A percentile compares a stretch with the other conserved stretches of the same genome.
These are phyloP conservation scores for Taenaris catops DNA, from an alignment of 2,888 invertebrate genomes.

Conservation along the genomic window DNA sequence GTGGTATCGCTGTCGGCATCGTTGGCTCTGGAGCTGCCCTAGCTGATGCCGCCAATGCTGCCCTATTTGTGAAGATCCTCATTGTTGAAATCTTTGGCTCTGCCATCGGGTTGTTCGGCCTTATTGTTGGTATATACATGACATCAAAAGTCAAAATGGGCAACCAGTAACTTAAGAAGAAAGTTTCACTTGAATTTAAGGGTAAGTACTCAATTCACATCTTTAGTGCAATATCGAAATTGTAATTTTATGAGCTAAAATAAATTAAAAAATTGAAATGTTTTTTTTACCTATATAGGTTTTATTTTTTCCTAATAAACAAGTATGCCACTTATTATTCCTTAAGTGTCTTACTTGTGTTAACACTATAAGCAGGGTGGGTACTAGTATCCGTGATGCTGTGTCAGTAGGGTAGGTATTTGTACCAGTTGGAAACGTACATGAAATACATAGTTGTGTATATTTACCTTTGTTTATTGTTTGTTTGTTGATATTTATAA, in stretches of 20 bases:
- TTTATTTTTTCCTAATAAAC: too few relatives aligned
- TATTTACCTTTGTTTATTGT: too few relatives aligned
- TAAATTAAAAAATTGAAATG: too few relatives aligned
- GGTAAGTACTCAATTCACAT: conserved; percentile 47
- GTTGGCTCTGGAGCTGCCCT: conserved; percentile 99
- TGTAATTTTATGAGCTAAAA: conserved; percentile 1
- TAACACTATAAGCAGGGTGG: too few relatives aligned
- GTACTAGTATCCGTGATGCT: too few relatives aligned
- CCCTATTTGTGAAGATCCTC: conserved; percentile 97
- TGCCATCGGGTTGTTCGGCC: conserved; percentile 98
- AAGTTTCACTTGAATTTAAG: conserved; percentile 53
- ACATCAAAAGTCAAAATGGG: conserved; percentile 91
- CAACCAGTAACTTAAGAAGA: conserved; percentile 73
- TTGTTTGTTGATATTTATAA: too few relatives aligned
- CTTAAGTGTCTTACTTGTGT: too few relatives aligned
- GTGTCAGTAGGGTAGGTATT: too few relatives aligned
- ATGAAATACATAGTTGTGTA: too few relatives aligned
- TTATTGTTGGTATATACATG: conserved; percentile 98
- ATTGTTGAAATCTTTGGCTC: conserved; percentile 99
- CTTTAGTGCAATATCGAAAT: background rate
- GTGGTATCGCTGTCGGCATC: conserved; percentile 97
- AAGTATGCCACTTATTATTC: too few relatives aligned
- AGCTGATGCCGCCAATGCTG: conserved; percentile 97
- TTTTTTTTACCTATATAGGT: too few relatives aligned
- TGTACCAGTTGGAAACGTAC: too few relatives aligned